These are phyloP conservation scores for Triplophysa bombifrons DNA, from an alignment of 2,797 vertebrate genomes.

Conservation along the genomic window DNA sequence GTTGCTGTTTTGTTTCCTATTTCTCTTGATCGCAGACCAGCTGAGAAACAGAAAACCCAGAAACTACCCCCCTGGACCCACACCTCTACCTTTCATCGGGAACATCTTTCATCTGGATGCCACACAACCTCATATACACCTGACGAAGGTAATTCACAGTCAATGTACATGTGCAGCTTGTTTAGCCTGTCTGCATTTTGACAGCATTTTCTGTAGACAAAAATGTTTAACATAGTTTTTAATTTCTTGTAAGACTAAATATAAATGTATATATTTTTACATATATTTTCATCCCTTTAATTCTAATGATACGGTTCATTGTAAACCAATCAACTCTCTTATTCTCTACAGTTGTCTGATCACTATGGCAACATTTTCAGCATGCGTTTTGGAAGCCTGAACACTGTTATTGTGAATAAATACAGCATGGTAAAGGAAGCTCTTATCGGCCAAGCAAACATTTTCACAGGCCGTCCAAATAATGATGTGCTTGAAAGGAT, in stretches of 20 bases:
- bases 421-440: slow-evolving; percentile 23
- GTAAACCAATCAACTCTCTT: neutral
- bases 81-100: slow-evolving; percentile 64
- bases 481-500: slow-evolving; percentile 22
- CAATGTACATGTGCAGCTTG: too few species aligned
- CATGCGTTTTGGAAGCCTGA: slow-evolving; percentile 22
- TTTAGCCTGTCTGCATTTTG: neutral
- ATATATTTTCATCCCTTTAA: too few species aligned
- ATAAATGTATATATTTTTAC: too few species aligned
- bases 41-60: slow-evolving; percentile 61
- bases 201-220: too few species aligned
- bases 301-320: too few species aligned
- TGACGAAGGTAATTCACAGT: slow-evolving; percentile 65
- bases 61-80: slow-evolving; percentile 68
- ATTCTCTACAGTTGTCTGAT: slow-evolving; percentile 21
- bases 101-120: slow-evolving; percentile 61
- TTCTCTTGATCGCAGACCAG: slow-evolving; percentile 58
- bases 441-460: slow-evolving; percentile 23
- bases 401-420: slow-evolving; percentile 34
- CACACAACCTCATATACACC: slow-evolving; percentile 61
- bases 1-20: slow-evolving; percentile 48
- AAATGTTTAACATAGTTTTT: too few species aligned
- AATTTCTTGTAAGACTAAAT: too few species aligned
- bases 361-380: slow-evolving; percentile 33
- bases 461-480: slow-evolving; percentile 26